phyloP scores from a whole-genome alignment of 2,113 vertebrate genomes.

The Glareola pratincola region DNA sequence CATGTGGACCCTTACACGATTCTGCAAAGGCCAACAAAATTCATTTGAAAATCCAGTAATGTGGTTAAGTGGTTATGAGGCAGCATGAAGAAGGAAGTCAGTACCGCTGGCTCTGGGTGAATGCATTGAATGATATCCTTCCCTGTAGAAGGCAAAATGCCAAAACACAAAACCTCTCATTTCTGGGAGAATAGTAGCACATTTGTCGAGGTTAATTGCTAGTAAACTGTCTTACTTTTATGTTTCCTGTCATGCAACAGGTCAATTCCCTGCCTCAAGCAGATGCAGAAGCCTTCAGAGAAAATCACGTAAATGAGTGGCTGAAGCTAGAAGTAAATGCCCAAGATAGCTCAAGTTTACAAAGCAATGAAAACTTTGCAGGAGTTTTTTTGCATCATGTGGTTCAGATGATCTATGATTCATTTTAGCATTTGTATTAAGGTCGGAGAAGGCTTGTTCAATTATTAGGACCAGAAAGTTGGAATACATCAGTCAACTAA shows the following conservation, averaged over 20 bases:
- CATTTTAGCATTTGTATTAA: background rate
- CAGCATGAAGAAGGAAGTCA: background rate
- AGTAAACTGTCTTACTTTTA: background rate
- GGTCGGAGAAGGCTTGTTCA: background rate
- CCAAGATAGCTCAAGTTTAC: background rate
- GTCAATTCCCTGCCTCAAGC: background rate
- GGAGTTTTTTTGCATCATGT: background rate
- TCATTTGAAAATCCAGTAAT: too few species aligned
- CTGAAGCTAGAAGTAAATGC: background rate
- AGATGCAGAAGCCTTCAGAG: background rate
- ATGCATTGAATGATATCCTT: background rate
- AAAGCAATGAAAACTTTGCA: background rate
- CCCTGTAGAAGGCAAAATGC: background rate
- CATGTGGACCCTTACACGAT: background rate
- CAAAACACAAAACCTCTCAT: background rate
- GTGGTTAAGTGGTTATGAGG: too few species aligned
- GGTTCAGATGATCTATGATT: background rate
- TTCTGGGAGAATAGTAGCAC: background rate
- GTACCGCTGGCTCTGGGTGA: background rate
- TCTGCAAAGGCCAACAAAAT: too few species aligned
- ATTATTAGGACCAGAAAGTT: background rate
- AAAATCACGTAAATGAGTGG: background rate
- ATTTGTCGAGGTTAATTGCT: background rate
- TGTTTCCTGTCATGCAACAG: background rate
- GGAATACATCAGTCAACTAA: background rate